Conservation (phyloP, 2,888 invertebrate species). For the Chirona hameri region DNA sequence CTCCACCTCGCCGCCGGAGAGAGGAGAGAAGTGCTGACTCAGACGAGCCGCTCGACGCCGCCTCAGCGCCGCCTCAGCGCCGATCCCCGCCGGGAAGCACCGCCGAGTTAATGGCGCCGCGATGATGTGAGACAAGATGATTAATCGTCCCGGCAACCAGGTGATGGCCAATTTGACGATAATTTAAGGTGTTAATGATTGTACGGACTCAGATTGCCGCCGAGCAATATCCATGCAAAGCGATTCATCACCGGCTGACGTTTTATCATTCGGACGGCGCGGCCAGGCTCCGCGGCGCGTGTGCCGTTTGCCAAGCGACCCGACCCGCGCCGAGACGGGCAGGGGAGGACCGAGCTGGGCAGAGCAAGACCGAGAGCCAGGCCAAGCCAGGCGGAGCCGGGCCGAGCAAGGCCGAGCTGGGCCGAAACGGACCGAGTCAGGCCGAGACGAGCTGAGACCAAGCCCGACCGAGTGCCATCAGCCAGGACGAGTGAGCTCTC, state of each 20-base stretch:
- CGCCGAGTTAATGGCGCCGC: not conserved
- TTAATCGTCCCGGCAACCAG: constrained; percentile 12
- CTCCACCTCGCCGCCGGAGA: no score
- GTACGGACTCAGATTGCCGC: not conserved
- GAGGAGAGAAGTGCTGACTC: not conserved
- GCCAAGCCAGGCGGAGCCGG: not conserved
- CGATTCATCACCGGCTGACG: constrained; percentile 6
- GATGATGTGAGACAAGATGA: constrained; percentile 5
- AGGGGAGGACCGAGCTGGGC: not conserved
- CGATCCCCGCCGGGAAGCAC: not conserved
- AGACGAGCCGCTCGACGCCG: not conserved
- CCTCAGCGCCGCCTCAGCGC: not conserved
- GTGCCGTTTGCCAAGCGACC: not conserved
- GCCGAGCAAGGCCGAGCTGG: no score
- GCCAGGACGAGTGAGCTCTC: no score
- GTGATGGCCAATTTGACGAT: constrained; percentile 28
- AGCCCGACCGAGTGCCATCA: no score
- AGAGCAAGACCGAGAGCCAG: not conserved
- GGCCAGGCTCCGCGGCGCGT: not conserved
- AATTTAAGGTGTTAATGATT: constrained; percentile 29
- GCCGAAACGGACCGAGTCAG: not conserved
- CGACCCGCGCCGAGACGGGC: no score
- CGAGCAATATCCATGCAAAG: constrained; percentile 28
- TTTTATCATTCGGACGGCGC: not conserved
- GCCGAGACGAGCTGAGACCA: not conserved